Base-by-base conservation (phyloP, 1,140 invertebrate species). In the Rhyacophila brunnea region DNA sequence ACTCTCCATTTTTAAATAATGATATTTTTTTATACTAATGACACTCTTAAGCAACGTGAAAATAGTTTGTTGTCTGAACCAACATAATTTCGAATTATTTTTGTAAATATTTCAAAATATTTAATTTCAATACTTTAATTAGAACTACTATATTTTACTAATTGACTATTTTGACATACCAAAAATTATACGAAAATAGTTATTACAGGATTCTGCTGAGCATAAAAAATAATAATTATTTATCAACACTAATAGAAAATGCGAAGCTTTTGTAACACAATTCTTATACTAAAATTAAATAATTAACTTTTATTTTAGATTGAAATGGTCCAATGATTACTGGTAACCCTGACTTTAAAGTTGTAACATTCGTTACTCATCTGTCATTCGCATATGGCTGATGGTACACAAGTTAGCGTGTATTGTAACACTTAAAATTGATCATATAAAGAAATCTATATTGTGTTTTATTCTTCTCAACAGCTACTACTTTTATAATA, bases 1-100 rank as follows among this genome's bases (percentile, higher is more conserved):
- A 56, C 44, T 56, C 47, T 56, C 45, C 54, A 56, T 56, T 32
- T 38, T 42, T n/a, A 7, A 20, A 40, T 11, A 17, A 20, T 46
- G 7, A 14, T 35, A 23, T 56, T 42, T 56, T 32, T 20, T 28
- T 56, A 5, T 48, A 40, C 23, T 28, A 28, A 28, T 28, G 23
- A 28, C 23, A 28, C 23, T 3, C 23, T 28, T 28, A 28, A 5
- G 23, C 23, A 28, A 28, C 9, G 23, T 28, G 23, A 5, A 28
- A 5, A 28, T 28, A 28, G 4, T 3, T 28, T 28, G 23, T 28
- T 28, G 23, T 9, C 9, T 28, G 23, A 28, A 5, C 3, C 23
- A 28, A 28, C 23, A 28, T 28, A 28, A 28, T 28, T 28, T 28
- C 3, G 9, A 28, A 28, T 28, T 28, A 9, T 28, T 28, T 28